These are phyloP conservation scores for Drosophila peninsularis DNA, from an alignment of 2,888 invertebrate genomes.

Conservation along the genomic window DNA sequence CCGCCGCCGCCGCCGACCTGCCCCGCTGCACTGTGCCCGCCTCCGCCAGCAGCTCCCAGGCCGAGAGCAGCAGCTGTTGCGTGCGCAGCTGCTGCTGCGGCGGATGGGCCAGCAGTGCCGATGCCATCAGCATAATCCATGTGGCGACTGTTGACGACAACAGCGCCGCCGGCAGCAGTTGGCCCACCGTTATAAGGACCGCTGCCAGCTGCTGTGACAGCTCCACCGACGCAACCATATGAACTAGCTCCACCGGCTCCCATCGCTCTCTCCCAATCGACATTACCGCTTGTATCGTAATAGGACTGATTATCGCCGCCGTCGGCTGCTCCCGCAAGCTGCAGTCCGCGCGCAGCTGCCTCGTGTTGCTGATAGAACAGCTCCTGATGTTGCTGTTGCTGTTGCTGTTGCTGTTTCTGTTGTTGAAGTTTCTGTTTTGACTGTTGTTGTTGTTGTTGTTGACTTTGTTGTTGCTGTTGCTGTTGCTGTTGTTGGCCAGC, in stretches of 20 bases:
- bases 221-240: slow-evolving; percentile 83
- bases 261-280: slow-evolving; percentile 84
- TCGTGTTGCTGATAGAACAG: slow-evolving; percentile 75
- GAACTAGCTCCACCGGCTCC: slow-evolving; percentile 84
- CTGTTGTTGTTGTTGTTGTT: slow-evolving; percentile 60
- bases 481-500: slow-evolving; percentile 84
- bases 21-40: slow-evolving; percentile 31
- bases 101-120: slow-evolving; percentile 83
- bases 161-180: slow-evolving; percentile 76
- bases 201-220: slow-evolving; percentile 79
- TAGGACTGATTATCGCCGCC: slow-evolving; percentile 84
- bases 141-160: slow-evolving; percentile 74
- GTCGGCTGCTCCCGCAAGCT: slow-evolving; percentile 71
- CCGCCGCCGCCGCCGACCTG: slow-evolving; percentile 36
- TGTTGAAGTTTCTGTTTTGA: slow-evolving; percentile 63
- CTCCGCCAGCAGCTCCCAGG: slow-evolving; percentile 65
- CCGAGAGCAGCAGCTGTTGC: slow-evolving; percentile 72
- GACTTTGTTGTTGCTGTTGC: slow-evolving; percentile 68
- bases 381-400: slow-evolving; percentile 45
- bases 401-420: slow-evolving; percentile 33
- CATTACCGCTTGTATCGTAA: slow-evolving; percentile 84
- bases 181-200: slow-evolving; percentile 78
- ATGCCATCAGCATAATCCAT: slow-evolving; percentile 83
- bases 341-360: slow-evolving; percentile 78
- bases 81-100: slow-evolving; percentile 62